Conservation (phyloP, 2,113 vertebrate genomes). For the Rhineura floridana region DNA sequence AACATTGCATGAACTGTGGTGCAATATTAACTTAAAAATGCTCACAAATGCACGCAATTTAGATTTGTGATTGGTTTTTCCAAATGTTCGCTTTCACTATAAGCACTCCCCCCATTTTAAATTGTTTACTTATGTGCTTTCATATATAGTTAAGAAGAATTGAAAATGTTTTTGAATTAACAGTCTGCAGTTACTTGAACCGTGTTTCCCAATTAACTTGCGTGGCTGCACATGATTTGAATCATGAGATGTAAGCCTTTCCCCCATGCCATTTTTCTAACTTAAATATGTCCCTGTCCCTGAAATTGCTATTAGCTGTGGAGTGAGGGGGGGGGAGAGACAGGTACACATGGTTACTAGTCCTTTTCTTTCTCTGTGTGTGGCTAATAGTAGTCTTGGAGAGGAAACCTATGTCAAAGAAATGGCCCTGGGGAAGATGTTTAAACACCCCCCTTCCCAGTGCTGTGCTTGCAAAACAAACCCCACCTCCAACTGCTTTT, state of each 20-base stretch:
- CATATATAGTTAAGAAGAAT: conserved; percentile 50
- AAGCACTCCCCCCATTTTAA: not conserved
- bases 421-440: not conserved
- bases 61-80: not conserved
- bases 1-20: not conserved
- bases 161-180: conserved; percentile 47
- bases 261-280: not conserved
- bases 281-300: not conserved
- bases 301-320: not conserved
- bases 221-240: conserved; percentile 36
- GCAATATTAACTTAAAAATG: not conserved
- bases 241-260: conserved; percentile 18
- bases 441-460: not conserved
- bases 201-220: conserved; percentile 48
- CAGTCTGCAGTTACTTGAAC: conserved; percentile 52
- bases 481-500: not conserved
- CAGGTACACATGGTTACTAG: conserved; percentile 23
- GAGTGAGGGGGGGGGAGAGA: not conserved
- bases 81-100: not conserved
- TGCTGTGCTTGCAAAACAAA: not conserved
- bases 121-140: not conserved
- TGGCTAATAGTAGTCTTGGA: not conserved
- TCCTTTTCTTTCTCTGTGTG: not conserved
- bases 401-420: not conserved
- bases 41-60: not conserved